Evolutionary conservation across 2,113 vertebrate genomes (phyloP), one percentile per base, ranked within the genome.

Genomic region (Chrysemys picta): DNA sequence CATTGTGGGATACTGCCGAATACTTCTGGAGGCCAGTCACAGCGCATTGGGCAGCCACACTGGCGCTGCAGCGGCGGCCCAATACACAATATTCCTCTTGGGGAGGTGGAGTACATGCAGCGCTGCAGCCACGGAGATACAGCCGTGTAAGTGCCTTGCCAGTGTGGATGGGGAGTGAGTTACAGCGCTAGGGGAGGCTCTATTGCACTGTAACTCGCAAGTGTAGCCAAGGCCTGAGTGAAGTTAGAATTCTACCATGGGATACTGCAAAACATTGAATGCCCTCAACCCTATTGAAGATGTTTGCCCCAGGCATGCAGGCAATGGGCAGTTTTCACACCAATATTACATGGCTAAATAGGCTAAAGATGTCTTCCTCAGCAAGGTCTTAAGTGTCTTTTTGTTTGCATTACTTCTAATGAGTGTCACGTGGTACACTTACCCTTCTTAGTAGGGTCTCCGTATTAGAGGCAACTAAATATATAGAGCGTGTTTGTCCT

Each of bases 311-410:
- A 42, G 22, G 69, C n/a, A n/a, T n/a, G 35, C 31, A 31, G 31
- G 62, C 62, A 65, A 89, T 16, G 57, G 16, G 12, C 42, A 47
- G 8, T 56, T 65, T 76, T 13, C 82, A 52, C 31, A 72, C 69
- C 31, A 52, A 31, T 83, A 65, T 52, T 81, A 65, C 3, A 80
- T 83, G 53, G 80, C 31, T 89, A 57, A 84, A 75, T 35, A 56
- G 0, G 1, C 0, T 7, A 38, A 84, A 42, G 7, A 57, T 57
- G 24, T 4, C 38, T 45, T 76, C 38, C 14, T 76, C 72, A 25
- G 21, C 38, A 76, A 25, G 38, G 22, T 57, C n/a, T 38, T 19
- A 45, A 31, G 29, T 31, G 12, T 62, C 27, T 42, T 42, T 62
- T 62, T 31, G 27, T 62, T 29, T 31, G 59, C 59, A 62, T 62